Conservation (phyloP, 2,888 invertebrate species). For the Helicoverpa assulta region DNA sequence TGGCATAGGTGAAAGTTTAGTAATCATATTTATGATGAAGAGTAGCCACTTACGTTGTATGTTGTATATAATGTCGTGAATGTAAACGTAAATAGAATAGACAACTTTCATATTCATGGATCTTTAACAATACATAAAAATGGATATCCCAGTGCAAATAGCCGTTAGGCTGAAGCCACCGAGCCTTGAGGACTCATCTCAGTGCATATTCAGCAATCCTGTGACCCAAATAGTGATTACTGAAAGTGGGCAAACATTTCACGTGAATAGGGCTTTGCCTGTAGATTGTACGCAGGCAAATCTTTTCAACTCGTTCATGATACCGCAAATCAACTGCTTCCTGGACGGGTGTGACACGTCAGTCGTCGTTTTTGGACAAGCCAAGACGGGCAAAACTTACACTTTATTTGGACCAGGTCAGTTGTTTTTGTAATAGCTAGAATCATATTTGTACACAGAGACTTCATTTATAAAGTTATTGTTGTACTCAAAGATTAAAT, state of each 20-base stretch:
- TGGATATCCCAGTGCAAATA: constrained; percentile 94
- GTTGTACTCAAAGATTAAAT: not conserved
- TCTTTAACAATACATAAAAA: constrained; percentile 67
- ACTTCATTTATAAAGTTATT: not conserved
- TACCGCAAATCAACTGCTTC: constrained; percentile 92
- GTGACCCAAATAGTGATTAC: constrained; percentile 91
- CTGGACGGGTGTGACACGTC: constrained; percentile 94
- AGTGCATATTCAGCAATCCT: constrained; percentile 91
- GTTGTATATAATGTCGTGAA: constrained; percentile 5
- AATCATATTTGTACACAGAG: not conserved
- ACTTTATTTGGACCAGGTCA: constrained; percentile 93
- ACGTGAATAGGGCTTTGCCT: constrained; percentile 88
- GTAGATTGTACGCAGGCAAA: constrained; percentile 91
- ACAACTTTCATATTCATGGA: not conserved
- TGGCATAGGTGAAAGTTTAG: not conserved
- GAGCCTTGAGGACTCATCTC: constrained; percentile 88
- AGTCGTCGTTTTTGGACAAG: constrained; percentile 92
- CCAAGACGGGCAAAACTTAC: constrained; percentile 93
- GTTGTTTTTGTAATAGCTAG: constrained; percentile 11
- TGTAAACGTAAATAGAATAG: not conserved
- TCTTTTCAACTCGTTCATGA: constrained; percentile 91
- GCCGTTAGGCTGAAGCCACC: constrained; percentile 92
- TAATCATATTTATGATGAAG: not conserved
- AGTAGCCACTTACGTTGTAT: not conserved
- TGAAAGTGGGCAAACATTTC: constrained; percentile 90